Conservation (phyloP, 2,113 vertebrate species). For the Megaleporinus macrocephalus region DNA sequence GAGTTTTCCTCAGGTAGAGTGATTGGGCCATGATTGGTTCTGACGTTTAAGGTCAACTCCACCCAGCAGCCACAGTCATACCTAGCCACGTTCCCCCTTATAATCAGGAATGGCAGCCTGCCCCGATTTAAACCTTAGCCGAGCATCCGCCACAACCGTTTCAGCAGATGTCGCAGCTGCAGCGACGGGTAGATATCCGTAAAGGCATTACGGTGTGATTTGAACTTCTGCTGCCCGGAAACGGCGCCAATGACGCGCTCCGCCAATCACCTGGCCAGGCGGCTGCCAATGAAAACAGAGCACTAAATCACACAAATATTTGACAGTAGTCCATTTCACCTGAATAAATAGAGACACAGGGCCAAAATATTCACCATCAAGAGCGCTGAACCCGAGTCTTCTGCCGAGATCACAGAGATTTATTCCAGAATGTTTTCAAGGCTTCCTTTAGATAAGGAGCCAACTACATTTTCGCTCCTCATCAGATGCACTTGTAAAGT, state of each 20-base stretch:
- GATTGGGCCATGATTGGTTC: constrained; percentile 44
- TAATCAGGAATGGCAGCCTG: constrained; percentile 37
- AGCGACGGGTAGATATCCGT: constrained; percentile 61
- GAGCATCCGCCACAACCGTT: constrained; percentile 57
- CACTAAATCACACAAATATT: constrained; percentile 60
- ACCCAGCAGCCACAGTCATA: constrained; percentile 41
- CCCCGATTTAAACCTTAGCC: constrained; percentile 9
- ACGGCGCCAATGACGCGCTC: constrained; percentile 46
- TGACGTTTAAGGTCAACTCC: constrained; percentile 47
- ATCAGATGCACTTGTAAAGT: constrained; percentile 24
- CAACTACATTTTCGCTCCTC: constrained; percentile 28
- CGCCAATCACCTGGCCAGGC: constrained; percentile 51
- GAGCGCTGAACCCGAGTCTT: constrained; percentile 18
- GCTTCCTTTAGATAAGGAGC: constrained; percentile 40
- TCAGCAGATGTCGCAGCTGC: constrained; percentile 68
- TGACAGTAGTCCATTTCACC: constrained; percentile 53
- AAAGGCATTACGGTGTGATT: constrained; percentile 58
- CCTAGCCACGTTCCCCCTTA: constrained; percentile 18
- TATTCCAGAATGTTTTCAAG: constrained; percentile 28
- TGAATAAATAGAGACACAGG: constrained; percentile 44
- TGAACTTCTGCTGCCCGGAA: constrained; percentile 52
- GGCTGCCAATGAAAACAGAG: constrained; percentile 39
- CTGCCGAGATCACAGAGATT: constrained; percentile 33
- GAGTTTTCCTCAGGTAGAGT: constrained; percentile 27
- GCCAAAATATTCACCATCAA: constrained; percentile 46